Evolutionary conservation across 2,113 vertebrate species (phyloP).

Genomic region (Lamprotornis superbus): DNA sequence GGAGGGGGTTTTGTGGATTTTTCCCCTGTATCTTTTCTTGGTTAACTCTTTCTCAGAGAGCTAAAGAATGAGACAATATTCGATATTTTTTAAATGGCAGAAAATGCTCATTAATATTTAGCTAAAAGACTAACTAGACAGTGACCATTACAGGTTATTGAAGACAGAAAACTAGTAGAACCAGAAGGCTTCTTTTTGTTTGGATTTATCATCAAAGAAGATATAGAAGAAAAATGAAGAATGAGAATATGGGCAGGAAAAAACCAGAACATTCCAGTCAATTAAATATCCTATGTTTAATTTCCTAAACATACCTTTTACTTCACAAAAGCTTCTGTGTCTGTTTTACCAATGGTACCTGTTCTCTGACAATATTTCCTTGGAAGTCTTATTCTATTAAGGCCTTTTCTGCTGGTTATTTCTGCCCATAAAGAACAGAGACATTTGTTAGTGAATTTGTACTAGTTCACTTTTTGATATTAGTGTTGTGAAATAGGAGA

Average conservation of each 20-base stretch:
- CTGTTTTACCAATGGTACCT: not conserved
- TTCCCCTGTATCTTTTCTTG: accelerated
- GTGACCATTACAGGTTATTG: not conserved
- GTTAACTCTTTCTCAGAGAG: not conserved
- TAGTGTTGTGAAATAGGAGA: not conserved
- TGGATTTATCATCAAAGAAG: not conserved
- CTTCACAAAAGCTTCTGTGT: not conserved
- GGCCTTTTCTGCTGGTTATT: not conserved
- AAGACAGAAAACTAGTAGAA: not conserved
- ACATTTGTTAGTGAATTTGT: not conserved
- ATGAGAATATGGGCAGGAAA: not conserved
- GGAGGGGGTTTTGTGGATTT: accelerated
- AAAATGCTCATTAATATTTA: not conserved
- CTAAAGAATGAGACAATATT: not conserved
- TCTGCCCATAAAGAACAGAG: not conserved
- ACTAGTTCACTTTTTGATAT: not conserved
- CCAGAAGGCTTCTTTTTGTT: not conserved
- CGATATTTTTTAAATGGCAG: not conserved
- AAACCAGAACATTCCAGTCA: not conserved
- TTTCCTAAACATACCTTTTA: not conserved
- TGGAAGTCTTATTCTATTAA: not conserved
- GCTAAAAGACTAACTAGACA: not conserved
- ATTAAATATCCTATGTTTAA: not conserved
- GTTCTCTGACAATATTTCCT: not conserved
- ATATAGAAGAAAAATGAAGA: not conserved